Evolutionary conservation across 1,140 invertebrate genomes (phyloP), one percentile per base, ranked within the genome.

Genomic region (Temnothorax curvispinosus): DNA sequence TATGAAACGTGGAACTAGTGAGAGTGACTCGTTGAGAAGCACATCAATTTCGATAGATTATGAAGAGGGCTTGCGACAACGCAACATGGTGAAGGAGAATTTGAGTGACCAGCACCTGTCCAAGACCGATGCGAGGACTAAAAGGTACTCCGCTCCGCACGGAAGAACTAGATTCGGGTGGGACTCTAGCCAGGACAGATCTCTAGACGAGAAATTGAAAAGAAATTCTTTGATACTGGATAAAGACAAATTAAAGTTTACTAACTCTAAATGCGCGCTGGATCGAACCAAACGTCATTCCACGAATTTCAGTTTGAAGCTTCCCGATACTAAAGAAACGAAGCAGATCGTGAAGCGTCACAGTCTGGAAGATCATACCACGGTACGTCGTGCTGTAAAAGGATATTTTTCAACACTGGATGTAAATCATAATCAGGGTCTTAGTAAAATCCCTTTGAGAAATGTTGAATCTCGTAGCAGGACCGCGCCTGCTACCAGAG

Each of bases 391-490:
- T 21, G 64, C 87, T 41, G 77, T 91, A 9, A 94, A 94, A 67
- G 86, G 93, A n/a, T 94, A 91, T 58, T 84, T 84, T 5, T 94
- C 94, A 0, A 94, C 93, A 5, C 80, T 94, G 64, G 94, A 95
- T n/a, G 93, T 95, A 3, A 95, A 95, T 75, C 95, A 95, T 86
- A 95, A 95, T 91, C 94, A 95, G 44, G 94, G 94, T 41, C 77
- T 92, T 8, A 95, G 94, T 71, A 94, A 94, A 76, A 95, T 95
- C 78, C 93, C 95, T 0, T 86, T 94, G 32, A 89, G 94, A 60
- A 94, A 89, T 65, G 90, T 92, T 60, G 87, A 90, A 47, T 92
- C 91, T 52, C 94, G 94, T 5, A 95, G 95, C 85, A 93, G 94
- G 69, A 95, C 95, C 3, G 95, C 94, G 11, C 94, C 95, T 0